These are phyloP conservation scores for Agrochola lychnidis DNA, from an alignment of 2,888 invertebrate species.

Conservation along the genomic window DNA sequence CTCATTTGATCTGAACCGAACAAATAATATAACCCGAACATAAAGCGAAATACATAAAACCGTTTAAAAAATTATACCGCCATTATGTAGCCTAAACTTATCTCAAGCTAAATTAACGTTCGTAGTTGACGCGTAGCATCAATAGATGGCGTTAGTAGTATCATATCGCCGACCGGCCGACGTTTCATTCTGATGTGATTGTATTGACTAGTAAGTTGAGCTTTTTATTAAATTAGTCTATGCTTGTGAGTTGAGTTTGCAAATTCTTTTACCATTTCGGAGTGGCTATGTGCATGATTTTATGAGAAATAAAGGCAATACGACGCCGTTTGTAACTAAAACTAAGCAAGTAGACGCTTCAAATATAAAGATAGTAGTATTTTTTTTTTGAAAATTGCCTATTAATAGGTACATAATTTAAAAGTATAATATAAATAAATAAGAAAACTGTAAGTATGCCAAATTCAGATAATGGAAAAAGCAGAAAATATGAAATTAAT, in stretches of 20 bases:
- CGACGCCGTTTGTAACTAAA: neutral
- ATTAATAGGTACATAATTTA: neutral
- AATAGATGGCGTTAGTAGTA: constrained; percentile 67
- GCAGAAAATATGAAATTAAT: no score
- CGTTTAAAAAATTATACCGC: no score
- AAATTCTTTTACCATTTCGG: constrained; percentile 11
- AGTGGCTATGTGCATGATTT: neutral
- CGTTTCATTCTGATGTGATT: neutral
- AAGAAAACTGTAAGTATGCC: neutral
- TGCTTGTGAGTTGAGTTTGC: neutral
- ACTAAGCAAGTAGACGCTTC: no score
- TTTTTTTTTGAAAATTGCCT: neutral
- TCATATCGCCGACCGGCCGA: neutral
- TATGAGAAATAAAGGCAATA: neutral
- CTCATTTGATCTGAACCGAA: neutral
- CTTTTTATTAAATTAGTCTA: no score
- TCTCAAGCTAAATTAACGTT: neutral
- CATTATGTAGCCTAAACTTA: neutral
- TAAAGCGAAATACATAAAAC: neutral
- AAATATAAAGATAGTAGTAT: neutral
- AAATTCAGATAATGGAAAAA: no score
- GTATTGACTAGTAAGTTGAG: neutral
- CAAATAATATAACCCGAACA: neutral
- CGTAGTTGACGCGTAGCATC: constrained; percentile 16
- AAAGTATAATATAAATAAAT: neutral